Evolutionary conservation across 2,797 vertebrate species (phyloP).

Genomic region (Micrastur ruficollis): DNA sequence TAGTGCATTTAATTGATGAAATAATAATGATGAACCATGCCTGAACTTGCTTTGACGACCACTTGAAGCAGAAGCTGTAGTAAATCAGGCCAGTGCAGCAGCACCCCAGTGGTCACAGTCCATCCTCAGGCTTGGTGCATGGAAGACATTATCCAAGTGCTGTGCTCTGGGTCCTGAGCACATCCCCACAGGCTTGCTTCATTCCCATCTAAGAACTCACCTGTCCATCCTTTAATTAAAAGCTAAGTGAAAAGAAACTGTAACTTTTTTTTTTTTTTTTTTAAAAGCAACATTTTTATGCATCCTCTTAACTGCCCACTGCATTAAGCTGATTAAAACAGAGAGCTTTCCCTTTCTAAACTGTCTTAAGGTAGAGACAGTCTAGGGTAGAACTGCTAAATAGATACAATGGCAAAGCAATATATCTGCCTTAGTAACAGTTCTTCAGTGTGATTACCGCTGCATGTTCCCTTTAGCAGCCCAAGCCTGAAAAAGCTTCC

Average conservation of each 20-base stretch:
- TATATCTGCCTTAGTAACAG: background rate
- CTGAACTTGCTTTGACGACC: conserved; percentile 61
- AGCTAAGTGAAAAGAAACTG: background rate
- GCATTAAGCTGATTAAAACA: conserved; percentile 28
- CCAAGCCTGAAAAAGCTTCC: background rate
- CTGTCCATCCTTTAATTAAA: background rate
- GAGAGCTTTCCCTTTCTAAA: background rate
- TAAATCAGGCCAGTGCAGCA: conserved; percentile 46
- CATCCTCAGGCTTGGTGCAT: background rate
- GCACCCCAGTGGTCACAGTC: background rate
- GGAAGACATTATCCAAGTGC: background rate
- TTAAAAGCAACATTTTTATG: background rate
- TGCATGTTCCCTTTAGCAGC: background rate
- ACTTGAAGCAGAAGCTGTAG: conserved; percentile 58
- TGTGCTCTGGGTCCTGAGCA: background rate
- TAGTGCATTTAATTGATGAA: conserved; percentile 72
- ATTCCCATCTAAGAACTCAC: background rate
- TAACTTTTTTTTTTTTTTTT: background rate
- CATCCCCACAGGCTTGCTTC: background rate
- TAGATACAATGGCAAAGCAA: background rate
- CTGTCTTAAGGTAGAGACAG: background rate
- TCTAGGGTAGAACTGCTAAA: background rate
- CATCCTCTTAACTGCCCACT: background rate
- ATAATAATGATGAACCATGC: conserved; percentile 69
- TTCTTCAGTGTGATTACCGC: background rate